These are phyloP conservation scores for Tipula lateralis DNA, from an alignment of 2,888 invertebrate species.

Conservation along the genomic window DNA sequence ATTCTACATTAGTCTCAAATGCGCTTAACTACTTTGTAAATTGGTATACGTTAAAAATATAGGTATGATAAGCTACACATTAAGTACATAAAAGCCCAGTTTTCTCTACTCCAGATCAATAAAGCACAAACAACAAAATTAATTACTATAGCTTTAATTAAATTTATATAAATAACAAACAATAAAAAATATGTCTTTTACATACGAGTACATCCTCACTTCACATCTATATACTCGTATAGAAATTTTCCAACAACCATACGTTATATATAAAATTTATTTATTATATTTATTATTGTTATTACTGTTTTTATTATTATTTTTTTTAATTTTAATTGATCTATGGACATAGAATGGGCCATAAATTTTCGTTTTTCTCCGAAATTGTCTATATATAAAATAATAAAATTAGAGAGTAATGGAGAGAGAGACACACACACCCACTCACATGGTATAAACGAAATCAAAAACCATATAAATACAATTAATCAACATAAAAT, in stretches of 20 bases:
- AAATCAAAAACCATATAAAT: constrained; percentile 11
- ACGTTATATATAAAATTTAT: neutral
- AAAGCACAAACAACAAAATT: neutral
- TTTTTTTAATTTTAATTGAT: constrained; percentile 5
- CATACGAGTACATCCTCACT: neutral
- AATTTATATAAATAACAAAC: neutral
- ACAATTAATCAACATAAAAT: neutral
- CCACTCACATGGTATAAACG: neutral
- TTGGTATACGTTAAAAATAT: too few relatives aligned
- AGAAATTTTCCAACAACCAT: neutral
- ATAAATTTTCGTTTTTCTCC: neutral
- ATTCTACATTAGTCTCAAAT: too few relatives aligned
- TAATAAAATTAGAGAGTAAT: neutral
- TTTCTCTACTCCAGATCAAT: neutral
- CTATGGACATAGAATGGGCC: neutral
- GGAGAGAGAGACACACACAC: neutral
- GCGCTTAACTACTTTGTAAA: too few relatives aligned
- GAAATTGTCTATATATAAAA: neutral
- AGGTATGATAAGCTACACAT: too few relatives aligned
- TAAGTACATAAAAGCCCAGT: too few relatives aligned
- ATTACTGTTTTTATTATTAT: neutral
- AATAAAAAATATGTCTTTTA: neutral
- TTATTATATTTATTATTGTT: constrained; percentile 7
- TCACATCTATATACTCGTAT: neutral
- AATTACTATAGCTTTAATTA: constrained; percentile 6